Evolutionary conservation across 2,888 invertebrate genomes (phyloP).

Genomic region (Scrobipalpa costella): DNA sequence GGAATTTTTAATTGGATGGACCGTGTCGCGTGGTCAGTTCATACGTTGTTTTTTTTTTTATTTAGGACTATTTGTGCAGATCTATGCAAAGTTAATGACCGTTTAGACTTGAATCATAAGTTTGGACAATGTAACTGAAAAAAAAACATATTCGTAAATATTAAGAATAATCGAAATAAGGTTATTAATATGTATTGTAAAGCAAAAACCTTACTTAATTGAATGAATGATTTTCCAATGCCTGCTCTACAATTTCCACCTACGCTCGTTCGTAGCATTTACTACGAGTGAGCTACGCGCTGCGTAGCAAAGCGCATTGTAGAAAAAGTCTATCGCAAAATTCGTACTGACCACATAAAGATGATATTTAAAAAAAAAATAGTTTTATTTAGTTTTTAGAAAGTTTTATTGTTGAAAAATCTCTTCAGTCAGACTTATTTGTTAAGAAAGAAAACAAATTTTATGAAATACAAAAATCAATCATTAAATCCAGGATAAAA

Average conservation of each 20-base stretch:
- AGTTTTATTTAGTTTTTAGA: no score
- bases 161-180: neutral
- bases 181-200: no score
- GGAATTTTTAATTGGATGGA: conserved; percentile 81
- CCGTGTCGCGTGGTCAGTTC: conserved; percentile 69
- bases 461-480: neutral
- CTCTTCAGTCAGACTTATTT: no score
- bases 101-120: neutral
- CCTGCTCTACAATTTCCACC: neutral
- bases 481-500: neutral
- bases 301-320: conserved; percentile 42
- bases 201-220: no score
- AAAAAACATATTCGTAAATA: neutral
- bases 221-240: neutral
- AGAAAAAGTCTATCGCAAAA: neutral
- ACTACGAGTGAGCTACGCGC: conserved; percentile 50
- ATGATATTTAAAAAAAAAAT: no score
- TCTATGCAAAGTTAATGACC: neutral
- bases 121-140: no score
- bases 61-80: neutral
- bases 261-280: conserved; percentile 39
- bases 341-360: neutral
- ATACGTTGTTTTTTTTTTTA: conserved; percentile 4
- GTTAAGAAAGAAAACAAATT: neutral
- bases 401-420: no score